Percentiles rank a stretch among this genome's conserved stretches.
phyloP scores from a whole-genome alignment of 92 coral and sea anemone genomes.

The Epizoanthus fatuus region DNA sequence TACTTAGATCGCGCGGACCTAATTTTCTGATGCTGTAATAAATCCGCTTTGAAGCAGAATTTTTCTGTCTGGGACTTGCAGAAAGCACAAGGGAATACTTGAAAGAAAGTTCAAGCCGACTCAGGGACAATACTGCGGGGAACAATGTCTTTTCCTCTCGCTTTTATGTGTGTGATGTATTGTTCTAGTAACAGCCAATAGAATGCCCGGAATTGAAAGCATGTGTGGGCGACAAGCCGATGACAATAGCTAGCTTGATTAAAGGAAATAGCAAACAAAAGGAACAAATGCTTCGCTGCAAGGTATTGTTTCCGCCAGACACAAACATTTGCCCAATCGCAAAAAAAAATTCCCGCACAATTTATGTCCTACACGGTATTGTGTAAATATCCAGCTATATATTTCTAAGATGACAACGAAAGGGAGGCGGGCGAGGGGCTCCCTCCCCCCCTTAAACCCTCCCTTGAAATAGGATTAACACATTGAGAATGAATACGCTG shows the following conservation, averaged over 20 bases:
- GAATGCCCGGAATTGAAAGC: constrained; percentile 90
- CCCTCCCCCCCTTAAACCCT: no score
- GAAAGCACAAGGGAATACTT: constrained; percentile 70
- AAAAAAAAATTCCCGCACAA: no score
- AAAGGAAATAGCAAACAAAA: constrained; percentile 93
- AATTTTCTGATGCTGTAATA: constrained; percentile 16
- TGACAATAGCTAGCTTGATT: constrained; percentile 62
- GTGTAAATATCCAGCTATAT: no score
- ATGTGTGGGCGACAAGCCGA: constrained; percentile 59
- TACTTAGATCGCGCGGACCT: constrained; percentile 10
- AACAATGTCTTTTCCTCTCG: constrained; percentile 76
- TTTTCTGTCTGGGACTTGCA: constrained; percentile 41
- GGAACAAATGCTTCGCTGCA: constrained; percentile 51
- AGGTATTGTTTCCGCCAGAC: constrained; percentile 59
- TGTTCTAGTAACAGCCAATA: constrained; percentile 85
- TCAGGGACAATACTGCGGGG: constrained; percentile 78
- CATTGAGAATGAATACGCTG: no score
- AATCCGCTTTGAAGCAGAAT: constrained; percentile 7
- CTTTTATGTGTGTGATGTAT: constrained; percentile 75
- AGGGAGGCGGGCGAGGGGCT: no score
- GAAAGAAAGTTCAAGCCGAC: constrained; percentile 60
- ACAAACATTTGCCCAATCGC: no score
- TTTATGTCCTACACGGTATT: no score
- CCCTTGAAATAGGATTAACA: no score
- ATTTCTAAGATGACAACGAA: no score